Evolutionary conservation across 2,888 invertebrate genomes (phyloP), one percentile per base, ranked within the genome.

Genomic region (Drosophila greeni): DNA sequence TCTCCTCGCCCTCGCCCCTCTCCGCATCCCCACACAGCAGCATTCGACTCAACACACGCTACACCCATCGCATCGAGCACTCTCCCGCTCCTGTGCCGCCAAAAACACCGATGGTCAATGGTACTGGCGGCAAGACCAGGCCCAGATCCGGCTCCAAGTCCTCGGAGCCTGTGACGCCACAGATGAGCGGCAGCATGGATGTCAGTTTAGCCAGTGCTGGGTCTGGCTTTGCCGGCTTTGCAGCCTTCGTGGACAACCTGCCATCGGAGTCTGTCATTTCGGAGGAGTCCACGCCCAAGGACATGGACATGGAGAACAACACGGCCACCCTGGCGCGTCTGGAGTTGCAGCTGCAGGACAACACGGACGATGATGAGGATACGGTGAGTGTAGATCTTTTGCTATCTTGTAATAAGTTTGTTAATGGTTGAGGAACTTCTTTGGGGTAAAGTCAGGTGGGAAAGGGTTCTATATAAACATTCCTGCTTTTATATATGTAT

Each of bases 201-300:
- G 49, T 36, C 39, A 40, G 36, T 45, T 26, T 18, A n/a, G 24
- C n/a, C n/a, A 7, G 39, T 7, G 23, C 49, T 16, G 54, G 24
- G 8, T 43, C 14, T 5, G 47, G 36, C 2, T 87, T 87, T 67
- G 83, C 81, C 11, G 29, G 29, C 29, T 29, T 29, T 11, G 29
- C 29, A 4, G 85, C 81, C 29, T 86, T 88, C 31, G 85, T 86
- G 11, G 87, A 88, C 36, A 87, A 86, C 62, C 72, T 88, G 62
- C 80, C 86, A 31, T 86, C 88, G 18, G 87, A 86, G 53, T 88
- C 88, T 24, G 83, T 87, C 16, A 85, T 89, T 24, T 88, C 88
- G 8, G 85, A 87, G 42, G 88, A 88, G 74, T 88, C 88, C 14
- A 86, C 86, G 29, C 88, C 88, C 5, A 78, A 84, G 70, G 87